Conservation (phyloP, 2,797 vertebrate genomes). For the Prunella strophiata region DNA sequence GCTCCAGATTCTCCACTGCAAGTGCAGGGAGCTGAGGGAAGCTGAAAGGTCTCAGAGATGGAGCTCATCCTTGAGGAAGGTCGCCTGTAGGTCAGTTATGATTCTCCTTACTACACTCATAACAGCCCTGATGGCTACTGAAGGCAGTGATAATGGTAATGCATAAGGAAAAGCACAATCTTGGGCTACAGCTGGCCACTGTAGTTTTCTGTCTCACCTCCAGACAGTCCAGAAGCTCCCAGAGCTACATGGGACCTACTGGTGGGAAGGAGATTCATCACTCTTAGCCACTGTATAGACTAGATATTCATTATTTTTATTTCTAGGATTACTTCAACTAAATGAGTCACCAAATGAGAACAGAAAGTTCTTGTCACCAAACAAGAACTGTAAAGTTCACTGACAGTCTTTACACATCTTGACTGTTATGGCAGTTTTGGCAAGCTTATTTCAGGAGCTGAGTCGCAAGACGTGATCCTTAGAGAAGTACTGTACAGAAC, state of each 20-base stretch:
- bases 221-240: not conserved
- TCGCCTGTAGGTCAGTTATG: fast-evolving
- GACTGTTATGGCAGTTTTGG: not conserved
- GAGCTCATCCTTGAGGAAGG: not conserved
- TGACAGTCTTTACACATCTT: not conserved
- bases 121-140: not conserved
- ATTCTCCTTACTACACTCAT: not conserved
- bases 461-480: fast-evolving
- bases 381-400: not conserved
- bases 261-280: not conserved
- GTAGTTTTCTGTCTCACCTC: not conserved
- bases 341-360: not conserved
- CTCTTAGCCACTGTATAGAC: not conserved
- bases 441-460: not conserved
- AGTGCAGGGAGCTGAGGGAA: not conserved
- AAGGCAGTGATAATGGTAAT: not conserved
- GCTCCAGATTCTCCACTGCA: not conserved
- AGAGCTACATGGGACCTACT: not conserved
- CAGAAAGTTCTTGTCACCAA: not conserved
- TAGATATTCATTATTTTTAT: not conserved
- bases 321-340: not conserved
- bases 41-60: not conserved
- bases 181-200: not conserved
- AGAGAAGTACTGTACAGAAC: not conserved
- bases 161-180: not conserved